Conservation (phyloP, 2,113 vertebrate genomes). For the Chlorodrepanis virens region DNA sequence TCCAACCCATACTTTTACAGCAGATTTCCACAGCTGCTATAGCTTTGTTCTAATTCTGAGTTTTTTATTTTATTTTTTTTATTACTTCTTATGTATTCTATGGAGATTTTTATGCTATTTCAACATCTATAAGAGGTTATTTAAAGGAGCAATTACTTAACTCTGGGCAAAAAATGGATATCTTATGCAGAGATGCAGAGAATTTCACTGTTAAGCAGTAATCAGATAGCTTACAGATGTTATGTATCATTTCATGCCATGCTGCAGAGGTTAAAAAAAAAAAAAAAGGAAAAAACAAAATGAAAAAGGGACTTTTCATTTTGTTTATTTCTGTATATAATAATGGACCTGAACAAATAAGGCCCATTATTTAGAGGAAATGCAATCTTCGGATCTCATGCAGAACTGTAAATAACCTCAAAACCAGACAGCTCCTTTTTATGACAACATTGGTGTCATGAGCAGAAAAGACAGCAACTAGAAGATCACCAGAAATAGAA, state of each 20-base stretch:
- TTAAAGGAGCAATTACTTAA: background rate
- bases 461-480: background rate
- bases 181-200: background rate
- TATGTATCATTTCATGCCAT: background rate
- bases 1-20: background rate
- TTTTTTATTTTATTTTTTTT: background rate
- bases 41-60: background rate
- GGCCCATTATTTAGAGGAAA: background rate
- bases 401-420: background rate
- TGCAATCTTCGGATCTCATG: background rate
- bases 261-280: accelerated
- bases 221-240: background rate
- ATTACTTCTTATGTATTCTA: background rate
- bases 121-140: background rate
- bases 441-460: background rate
- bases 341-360: background rate
- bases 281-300: background rate
- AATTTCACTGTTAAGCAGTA: background rate
- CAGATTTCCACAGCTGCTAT: background rate
- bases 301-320: background rate
- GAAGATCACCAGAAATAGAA: background rate
- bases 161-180: background rate
- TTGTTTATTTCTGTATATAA: background rate
- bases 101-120: background rate
- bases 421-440: background rate